phyloP scores from a whole-genome alignment of 1,140 invertebrate genomes.

The Zaprionus lachaisei region DNA sequence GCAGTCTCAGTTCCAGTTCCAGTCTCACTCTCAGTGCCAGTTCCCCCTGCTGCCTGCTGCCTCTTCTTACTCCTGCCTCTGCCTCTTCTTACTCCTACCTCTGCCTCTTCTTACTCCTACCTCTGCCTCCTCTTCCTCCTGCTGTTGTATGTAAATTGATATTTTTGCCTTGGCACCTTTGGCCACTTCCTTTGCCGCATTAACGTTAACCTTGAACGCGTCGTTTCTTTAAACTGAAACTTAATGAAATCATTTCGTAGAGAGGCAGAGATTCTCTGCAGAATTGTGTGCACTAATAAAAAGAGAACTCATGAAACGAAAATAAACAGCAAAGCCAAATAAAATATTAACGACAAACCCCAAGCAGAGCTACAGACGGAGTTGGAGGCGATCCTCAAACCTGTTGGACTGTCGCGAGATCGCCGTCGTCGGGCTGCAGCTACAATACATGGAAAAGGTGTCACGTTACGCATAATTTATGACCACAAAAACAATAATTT shows the following conservation, averaged over 20 bases:
- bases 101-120: not conserved
- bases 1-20: slow-evolving; percentile 23
- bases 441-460: slow-evolving; percentile 80
- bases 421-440: not conserved
- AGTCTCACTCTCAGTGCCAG: slow-evolving; percentile 5
- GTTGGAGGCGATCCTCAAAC: slow-evolving; percentile 39
- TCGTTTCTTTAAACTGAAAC: slow-evolving; percentile 61
- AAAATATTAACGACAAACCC: slow-evolving; percentile 73
- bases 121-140: not conserved
- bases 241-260: slow-evolving; percentile 77
- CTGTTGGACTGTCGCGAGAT: slow-evolving; percentile 44
- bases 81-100: not conserved
- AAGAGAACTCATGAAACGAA: slow-evolving; percentile 10
- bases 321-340: slow-evolving; percentile 50
- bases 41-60: not conserved
- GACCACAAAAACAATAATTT: slow-evolving; percentile 71
- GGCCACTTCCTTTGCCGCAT: slow-evolving; percentile 51
- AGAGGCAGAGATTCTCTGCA: slow-evolving; percentile 23
- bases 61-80: not conserved
- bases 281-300: slow-evolving; percentile 42
- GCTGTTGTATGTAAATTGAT: slow-evolving; percentile 75
- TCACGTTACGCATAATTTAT: slow-evolving; percentile 84
- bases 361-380: slow-evolving; percentile 11
- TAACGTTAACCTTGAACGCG: slow-evolving; percentile 67
- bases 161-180: slow-evolving; percentile 65